phyloP scores from a whole-genome alignment of 2,113 vertebrate genomes.

The Lichenostomus cassidix region DNA sequence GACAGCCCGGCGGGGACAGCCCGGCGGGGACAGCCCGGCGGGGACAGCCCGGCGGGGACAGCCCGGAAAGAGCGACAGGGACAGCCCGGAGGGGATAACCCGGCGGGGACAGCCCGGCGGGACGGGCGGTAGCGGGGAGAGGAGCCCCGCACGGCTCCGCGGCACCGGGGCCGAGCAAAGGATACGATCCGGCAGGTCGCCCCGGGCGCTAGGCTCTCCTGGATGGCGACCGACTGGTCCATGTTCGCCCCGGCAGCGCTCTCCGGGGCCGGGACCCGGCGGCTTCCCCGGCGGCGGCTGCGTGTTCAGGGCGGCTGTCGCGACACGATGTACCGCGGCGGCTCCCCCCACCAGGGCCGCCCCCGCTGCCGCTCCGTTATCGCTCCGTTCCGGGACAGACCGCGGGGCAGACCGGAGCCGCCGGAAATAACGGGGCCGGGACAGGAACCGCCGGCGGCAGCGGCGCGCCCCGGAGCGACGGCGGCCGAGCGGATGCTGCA shows the following conservation, averaged over 20 bases:
- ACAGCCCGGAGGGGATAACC: too few species aligned
- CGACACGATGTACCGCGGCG: not conserved
- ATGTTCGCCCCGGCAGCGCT: slow-evolving; percentile 48
- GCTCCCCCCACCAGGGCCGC: not conserved
- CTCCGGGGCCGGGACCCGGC: not conserved
- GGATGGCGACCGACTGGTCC: slow-evolving; percentile 92
- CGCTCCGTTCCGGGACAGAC: not conserved
- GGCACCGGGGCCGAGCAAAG: slow-evolving; percentile 50
- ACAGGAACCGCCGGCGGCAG: not conserved
- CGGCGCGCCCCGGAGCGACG: not conserved
- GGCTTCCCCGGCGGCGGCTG: not conserved
- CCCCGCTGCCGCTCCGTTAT: not conserved
- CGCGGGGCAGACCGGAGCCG: not conserved
- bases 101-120: too few species aligned
- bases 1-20: too few species aligned
- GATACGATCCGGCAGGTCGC: slow-evolving; percentile 88
- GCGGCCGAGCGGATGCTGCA: not conserved
- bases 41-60: not conserved
- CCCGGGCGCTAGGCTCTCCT: slow-evolving; percentile 79
- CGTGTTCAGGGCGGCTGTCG: not conserved
- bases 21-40: too few species aligned
- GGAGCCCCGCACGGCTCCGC: not conserved
- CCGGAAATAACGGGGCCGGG: not conserved
- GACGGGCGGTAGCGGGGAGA: not conserved
- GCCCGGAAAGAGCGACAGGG: not conserved